Conservation (phyloP, 2,113 vertebrate genomes). For the Gracilinanus agilis region DNA sequence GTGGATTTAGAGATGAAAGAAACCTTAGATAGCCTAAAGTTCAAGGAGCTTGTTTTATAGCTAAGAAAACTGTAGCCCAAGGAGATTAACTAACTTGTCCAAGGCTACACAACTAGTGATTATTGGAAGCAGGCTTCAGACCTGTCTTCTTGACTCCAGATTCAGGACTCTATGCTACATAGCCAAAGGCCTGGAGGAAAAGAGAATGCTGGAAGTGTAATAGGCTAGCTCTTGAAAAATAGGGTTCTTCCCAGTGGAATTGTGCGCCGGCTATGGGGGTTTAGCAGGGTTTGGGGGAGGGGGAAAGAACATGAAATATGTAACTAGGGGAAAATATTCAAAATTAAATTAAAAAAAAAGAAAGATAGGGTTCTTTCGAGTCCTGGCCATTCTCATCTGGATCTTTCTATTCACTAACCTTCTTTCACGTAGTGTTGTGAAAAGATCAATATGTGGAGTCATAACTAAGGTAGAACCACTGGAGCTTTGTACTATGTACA, state of each 20-base stretch:
- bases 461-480: background rate
- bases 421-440: background rate
- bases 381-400: background rate
- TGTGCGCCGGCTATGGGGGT: too few species aligned
- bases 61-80: background rate
- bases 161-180: background rate
- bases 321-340: too few species aligned
- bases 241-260: background rate
- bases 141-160: background rate
- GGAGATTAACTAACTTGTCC: background rate
- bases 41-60: background rate
- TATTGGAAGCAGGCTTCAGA: background rate
- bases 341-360: too few species aligned
- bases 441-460: background rate
- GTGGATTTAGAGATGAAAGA: background rate
- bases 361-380: too few species aligned
- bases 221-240: background rate
- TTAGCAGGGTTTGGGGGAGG: too few species aligned
- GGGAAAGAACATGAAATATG: too few species aligned
- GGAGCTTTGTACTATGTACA: background rate
- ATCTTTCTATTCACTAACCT: too few species aligned
- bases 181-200: background rate
- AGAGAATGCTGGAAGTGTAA: background rate
- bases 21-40: background rate
- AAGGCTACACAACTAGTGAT: too few species aligned